These are phyloP conservation scores for Brotula barbata DNA, from an alignment of 2,797 vertebrate genomes.

Conservation along the genomic window DNA sequence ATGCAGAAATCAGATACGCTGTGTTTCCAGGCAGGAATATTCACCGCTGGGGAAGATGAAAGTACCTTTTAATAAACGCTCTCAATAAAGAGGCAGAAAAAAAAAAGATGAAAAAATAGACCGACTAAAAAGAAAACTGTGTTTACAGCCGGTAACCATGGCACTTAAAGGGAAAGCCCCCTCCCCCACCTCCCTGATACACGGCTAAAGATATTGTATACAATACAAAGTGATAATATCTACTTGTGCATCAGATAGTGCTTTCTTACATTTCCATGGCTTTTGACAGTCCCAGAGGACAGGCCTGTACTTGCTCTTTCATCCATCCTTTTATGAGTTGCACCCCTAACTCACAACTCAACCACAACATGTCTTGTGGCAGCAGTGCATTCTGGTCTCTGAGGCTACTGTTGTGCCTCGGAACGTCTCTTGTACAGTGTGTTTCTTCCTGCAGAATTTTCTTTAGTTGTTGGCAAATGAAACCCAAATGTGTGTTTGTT, in stretches of 20 bases:
- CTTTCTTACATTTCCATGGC: slow-evolving; percentile 24
- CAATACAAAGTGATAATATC: slow-evolving; percentile 28
- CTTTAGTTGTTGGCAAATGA: no score
- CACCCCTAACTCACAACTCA: slow-evolving; percentile 28
- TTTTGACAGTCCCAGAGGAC: slow-evolving; percentile 30
- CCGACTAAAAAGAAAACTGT: slow-evolving; percentile 3
- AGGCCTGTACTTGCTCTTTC: slow-evolving; percentile 49
- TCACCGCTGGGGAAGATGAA: slow-evolving; percentile 27
- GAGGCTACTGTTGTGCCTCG: slow-evolving; percentile 15
- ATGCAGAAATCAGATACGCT: slow-evolving; percentile 58
- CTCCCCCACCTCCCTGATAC: neutral
- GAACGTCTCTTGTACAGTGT: neutral
- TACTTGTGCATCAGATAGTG: neutral
- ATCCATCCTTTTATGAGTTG: slow-evolving; percentile 49
- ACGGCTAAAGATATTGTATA: slow-evolving; percentile 29
- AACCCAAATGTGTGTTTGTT: no score
- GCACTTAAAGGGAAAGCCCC: neutral
- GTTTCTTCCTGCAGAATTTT: neutral
- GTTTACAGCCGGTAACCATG: slow-evolving; percentile 34
- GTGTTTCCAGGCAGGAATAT: slow-evolving; percentile 41
- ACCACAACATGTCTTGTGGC: slow-evolving; percentile 38
- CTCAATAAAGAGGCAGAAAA: slow-evolving; percentile 7
- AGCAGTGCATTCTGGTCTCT: slow-evolving; percentile 28
- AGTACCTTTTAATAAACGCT: slow-evolving; percentile 19
- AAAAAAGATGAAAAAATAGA: slow-evolving; percentile 12